Percentiles rank a stretch among this genome's conserved stretches.
Evolutionary conservation across 2,797 vertebrate genomes (phyloP).

Genomic region (Mycteria americana): DNA sequence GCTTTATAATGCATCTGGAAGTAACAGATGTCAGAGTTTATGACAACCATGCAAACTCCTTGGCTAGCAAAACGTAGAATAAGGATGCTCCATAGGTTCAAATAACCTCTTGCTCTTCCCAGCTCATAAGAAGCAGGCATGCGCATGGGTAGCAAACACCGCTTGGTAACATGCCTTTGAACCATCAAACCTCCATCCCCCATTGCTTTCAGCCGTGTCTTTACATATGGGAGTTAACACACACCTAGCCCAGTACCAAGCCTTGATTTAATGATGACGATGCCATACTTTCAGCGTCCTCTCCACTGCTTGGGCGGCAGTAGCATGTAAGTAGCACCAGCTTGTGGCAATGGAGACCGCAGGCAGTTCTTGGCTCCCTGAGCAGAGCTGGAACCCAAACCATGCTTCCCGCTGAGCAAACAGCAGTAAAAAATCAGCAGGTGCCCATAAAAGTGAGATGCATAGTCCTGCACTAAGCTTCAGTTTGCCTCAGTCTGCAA

Average conservation of each 20-base stretch:
- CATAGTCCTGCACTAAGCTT: background rate
- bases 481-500: background rate
- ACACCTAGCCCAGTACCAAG: background rate
- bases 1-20: background rate
- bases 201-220: background rate
- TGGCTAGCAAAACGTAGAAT: background rate
- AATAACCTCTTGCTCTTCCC: background rate
- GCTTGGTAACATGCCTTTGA: background rate
- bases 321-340: background rate
- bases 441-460: background rate
- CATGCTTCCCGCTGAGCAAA: background rate
- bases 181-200: background rate
- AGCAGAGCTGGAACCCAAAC: background rate
- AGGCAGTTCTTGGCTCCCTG: background rate
- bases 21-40: background rate
- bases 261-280: background rate
- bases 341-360: background rate
- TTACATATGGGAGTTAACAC: background rate
- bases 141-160: background rate
- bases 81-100: background rate
- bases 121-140: rapidly evolving
- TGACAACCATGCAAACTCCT: background rate
- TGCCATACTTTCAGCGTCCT: rapidly evolving
- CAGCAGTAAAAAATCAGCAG: background rate
- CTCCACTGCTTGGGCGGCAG: background rate